Conservation (phyloP, 1,140 invertebrate genomes). For the Drosophila funebris region DNA sequence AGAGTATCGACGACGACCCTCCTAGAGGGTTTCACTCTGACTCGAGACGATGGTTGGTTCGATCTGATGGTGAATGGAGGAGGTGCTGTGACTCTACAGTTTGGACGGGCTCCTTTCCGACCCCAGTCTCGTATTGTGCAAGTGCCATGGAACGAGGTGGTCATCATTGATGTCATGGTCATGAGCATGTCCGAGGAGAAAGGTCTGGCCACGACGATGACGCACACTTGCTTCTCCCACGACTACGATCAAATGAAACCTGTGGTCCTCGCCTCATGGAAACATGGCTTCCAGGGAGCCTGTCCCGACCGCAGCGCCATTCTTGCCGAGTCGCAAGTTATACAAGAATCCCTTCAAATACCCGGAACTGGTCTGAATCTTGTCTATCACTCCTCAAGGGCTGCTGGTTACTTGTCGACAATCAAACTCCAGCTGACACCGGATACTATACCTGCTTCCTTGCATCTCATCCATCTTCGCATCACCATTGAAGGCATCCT, state of each 20-base stretch:
- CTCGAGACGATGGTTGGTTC: slow-evolving; percentile 96
- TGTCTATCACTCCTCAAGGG: slow-evolving; percentile 96
- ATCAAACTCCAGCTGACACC: slow-evolving; percentile 97
- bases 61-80: slow-evolving; percentile 98
- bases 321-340: slow-evolving; percentile 96
- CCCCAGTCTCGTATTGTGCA: slow-evolving; percentile 95
- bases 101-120: slow-evolving; percentile 96
- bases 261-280: slow-evolving; percentile 97
- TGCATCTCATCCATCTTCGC: slow-evolving; percentile 93
- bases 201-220: slow-evolving; percentile 84
- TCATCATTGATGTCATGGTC: slow-evolving; percentile 93
- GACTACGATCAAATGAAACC: slow-evolving; percentile 97
- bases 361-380: slow-evolving; percentile 96
- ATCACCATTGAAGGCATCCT: slow-evolving; percentile 97
- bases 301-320: slow-evolving; percentile 96
- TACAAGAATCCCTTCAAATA: slow-evolving; percentile 96
- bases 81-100: slow-evolving; percentile 96
- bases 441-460: slow-evolving; percentile 90
- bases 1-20: slow-evolving; percentile 95
- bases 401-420: slow-evolving; percentile 96
- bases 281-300: slow-evolving; percentile 97
- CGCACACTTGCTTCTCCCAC: slow-evolving; percentile 93
- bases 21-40: slow-evolving; percentile 96
- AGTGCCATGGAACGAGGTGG: slow-evolving; percentile 98
- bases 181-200: slow-evolving; percentile 94